These are phyloP conservation scores for chimpanzee (Pan troglodytes) DNA, from an alignment of 2,113 vertebrate species.

Conservation along the genomic window NHGRI_mPanTro3-v2.1_pri NC_072414.2:56249501-56250000, in stretches of 20 bases:
- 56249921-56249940: neutral
- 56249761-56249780: neutral
- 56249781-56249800: neutral
- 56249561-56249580: slow-evolving; percentile 27
- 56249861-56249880: neutral
- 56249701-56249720: slow-evolving; percentile 2
- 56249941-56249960: neutral
- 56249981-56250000: neutral
- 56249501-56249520: too few species aligned
- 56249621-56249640: neutral
- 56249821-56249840: neutral
- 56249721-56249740: neutral
- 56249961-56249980: neutral
- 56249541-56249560: neutral
- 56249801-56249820: neutral
- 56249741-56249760: neutral
- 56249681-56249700: slow-evolving; percentile 7
- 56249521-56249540: neutral
- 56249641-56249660: neutral
- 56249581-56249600: neutral
- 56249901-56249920: neutral
- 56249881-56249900: neutral
- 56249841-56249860: neutral
- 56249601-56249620: neutral
- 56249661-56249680: neutral